These are phyloP conservation scores for Oryzias curvinotus DNA, from an alignment of 2,113 vertebrate genomes.

Conservation along the genomic window DNA sequence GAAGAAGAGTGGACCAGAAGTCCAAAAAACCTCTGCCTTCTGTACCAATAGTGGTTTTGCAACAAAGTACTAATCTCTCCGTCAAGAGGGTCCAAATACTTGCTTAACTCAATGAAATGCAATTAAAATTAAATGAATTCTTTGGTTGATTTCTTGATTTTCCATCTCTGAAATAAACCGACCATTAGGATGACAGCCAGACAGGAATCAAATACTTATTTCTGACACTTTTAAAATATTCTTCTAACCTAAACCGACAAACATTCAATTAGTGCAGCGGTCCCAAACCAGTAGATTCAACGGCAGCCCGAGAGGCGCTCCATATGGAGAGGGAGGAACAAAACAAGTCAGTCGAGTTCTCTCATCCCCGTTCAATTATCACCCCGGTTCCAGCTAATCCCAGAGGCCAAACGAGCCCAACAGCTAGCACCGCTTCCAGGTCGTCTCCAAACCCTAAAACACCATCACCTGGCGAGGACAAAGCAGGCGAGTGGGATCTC, in stretches of 20 bases:
- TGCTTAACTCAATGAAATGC: too few relatives aligned
- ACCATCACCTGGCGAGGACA: constrained; percentile 32
- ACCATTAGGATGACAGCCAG: too few relatives aligned
- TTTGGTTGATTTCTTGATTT: too few relatives aligned
- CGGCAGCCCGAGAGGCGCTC: neutral
- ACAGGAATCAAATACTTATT: too few relatives aligned
- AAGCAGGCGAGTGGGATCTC: constrained; percentile 21
- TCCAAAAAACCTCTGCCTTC: too few relatives aligned
- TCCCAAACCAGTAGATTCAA: neutral
- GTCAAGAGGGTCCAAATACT: too few relatives aligned
- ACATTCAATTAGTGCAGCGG: neutral
- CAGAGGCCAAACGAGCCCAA: constrained; percentile 10
- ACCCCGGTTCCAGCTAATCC: constrained; percentile 39
- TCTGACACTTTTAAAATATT: too few relatives aligned
- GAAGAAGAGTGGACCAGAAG: too few relatives aligned
- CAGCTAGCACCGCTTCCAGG: constrained; percentile 11
- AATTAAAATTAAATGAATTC: too few relatives aligned
- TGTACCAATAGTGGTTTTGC: too few relatives aligned
- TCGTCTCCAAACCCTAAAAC: constrained; percentile 16
- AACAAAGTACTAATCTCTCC: too few relatives aligned
- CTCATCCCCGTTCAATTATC: constrained; percentile 51
- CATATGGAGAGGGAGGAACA: constrained; percentile 9
- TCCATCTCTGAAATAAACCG: too few relatives aligned
- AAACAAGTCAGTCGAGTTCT: constrained; percentile 22
- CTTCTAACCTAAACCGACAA: neutral